Conservation (phyloP, 2,113 vertebrate species). For the Eupsittula cactorum region DNA sequence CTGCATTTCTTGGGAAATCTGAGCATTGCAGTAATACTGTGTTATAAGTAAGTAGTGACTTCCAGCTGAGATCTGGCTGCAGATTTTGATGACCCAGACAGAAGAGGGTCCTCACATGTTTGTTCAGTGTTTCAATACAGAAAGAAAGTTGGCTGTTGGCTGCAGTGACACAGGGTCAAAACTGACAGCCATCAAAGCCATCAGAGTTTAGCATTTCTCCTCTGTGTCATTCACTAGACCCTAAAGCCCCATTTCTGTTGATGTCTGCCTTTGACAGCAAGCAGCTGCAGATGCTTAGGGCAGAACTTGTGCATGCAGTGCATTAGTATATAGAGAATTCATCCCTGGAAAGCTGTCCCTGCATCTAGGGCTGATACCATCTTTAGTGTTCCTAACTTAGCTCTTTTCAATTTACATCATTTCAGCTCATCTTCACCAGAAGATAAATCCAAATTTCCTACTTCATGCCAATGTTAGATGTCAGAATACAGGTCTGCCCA, state of each 20-base stretch:
- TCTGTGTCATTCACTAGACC: not conserved
- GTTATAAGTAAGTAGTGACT: not conserved
- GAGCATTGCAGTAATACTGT: not conserved
- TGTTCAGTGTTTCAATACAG: not conserved
- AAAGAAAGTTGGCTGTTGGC: not conserved
- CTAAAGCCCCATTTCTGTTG: not conserved
- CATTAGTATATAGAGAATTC: not conserved
- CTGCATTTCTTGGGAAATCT: not conserved
- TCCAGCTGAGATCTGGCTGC: not conserved
- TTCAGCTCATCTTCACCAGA: not conserved
- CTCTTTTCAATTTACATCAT: accelerated
- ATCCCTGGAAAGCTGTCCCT: not conserved
- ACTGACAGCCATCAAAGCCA: not conserved
- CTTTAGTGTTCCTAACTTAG: not conserved
- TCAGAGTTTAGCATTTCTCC: not conserved
- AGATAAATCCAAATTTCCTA: not conserved
- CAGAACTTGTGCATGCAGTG: not conserved
- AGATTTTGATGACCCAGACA: not conserved
- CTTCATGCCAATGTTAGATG: not conserved
- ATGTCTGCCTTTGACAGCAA: not conserved
- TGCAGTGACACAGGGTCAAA: not conserved
- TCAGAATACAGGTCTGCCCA: not conserved
- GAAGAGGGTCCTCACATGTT: not conserved
- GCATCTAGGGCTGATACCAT: not conserved
- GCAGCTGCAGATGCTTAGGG: not conserved